phyloP scores from a whole-genome alignment of 1,140 invertebrate species.

The Zaprionus lachaisei region DNA sequence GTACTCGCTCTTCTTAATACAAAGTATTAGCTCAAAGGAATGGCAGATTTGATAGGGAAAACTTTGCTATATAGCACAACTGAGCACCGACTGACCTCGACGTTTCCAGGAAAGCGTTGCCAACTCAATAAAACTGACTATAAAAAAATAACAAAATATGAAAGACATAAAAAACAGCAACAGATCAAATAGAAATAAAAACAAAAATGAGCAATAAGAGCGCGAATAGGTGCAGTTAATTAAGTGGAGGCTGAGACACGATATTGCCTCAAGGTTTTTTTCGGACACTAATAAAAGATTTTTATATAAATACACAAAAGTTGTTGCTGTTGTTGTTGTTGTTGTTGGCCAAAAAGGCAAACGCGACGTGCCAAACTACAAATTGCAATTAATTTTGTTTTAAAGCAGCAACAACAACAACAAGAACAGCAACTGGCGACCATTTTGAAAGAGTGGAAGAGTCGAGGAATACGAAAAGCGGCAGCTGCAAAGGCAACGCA shows the following conservation, averaged over 20 bases:
- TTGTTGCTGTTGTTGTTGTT: neutral
- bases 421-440: constrained; percentile 41
- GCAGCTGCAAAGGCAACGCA: constrained; percentile 63
- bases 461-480: constrained; percentile 57
- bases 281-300: constrained; percentile 22
- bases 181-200: constrained; percentile 9
- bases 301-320: constrained; percentile 19
- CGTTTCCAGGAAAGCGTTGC: constrained; percentile 20
- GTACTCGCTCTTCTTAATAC: too few species aligned
- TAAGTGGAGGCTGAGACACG: constrained; percentile 35
- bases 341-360: constrained; percentile 24
- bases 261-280: constrained; percentile 32
- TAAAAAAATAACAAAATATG: constrained; percentile 26
- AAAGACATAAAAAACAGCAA: neutral
- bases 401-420: constrained; percentile 34
- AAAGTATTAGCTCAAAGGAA: too few species aligned
- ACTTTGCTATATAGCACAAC: neutral
- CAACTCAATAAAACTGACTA: neutral
- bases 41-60: neutral
- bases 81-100: neutral
- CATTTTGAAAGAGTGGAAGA: constrained; percentile 53
- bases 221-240: constrained; percentile 60
- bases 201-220: constrained; percentile 10
- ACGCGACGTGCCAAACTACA: constrained; percentile 30
- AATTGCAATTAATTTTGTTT: constrained; percentile 74